Conservation (phyloP, 2,888 invertebrate genomes). For the Desoria tigrina region DNA sequence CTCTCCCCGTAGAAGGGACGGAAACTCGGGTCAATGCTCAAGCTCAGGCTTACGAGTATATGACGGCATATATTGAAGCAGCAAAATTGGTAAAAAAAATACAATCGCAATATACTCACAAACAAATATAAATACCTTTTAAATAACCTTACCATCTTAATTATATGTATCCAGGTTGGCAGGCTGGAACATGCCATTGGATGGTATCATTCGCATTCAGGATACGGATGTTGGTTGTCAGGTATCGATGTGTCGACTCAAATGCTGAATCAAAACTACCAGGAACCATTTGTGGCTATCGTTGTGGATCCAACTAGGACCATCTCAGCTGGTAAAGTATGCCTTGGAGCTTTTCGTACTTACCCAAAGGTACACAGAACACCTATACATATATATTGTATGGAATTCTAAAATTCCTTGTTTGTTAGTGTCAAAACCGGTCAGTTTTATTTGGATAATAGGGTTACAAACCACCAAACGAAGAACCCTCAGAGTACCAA, state of each 20-base stretch:
- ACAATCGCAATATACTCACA: no score
- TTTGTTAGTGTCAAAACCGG: no score
- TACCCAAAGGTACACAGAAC: constrained; percentile 76
- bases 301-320: constrained; percentile 98
- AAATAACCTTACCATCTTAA: no score
- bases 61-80: constrained; percentile 97
- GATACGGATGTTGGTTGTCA: constrained; percentile 99
- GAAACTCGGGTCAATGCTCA: constrained; percentile 95
- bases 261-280: constrained; percentile 98
- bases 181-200: constrained; percentile 97
- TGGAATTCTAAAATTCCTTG: not conserved
- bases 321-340: constrained; percentile 98
- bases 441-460: no score
- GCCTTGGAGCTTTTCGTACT: constrained; percentile 89
- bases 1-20: constrained; percentile 92
- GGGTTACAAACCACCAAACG: constrained; percentile 98
- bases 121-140: no score
- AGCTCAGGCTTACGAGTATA: constrained; percentile 98
- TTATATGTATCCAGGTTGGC: constrained; percentile 80
- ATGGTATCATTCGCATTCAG: constrained; percentile 99
- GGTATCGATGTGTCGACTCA: constrained; percentile 99
- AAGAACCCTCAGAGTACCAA: constrained; percentile 98
- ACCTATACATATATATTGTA: not conserved
- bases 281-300: constrained; percentile 98
- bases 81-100: constrained; percentile 95